Conservation (phyloP, 1,140 invertebrate species). For the Drosophila persimilis region DNA sequence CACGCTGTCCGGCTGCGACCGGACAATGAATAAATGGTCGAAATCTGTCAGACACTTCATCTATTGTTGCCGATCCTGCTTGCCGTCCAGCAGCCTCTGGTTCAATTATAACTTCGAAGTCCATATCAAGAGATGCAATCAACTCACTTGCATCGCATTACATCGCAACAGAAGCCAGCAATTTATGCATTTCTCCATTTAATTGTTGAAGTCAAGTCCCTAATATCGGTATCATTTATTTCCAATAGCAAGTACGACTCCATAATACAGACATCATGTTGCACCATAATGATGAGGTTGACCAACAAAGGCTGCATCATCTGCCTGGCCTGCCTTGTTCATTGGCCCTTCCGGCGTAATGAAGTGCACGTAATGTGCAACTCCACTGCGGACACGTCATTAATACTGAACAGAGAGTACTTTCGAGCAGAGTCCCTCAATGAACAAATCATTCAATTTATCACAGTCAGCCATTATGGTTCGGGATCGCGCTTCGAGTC, state of each 20-base stretch:
- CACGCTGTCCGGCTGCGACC: conserved; percentile 25
- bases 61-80: conserved; percentile 20
- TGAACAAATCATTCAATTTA: conserved; percentile 1
- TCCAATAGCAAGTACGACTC: conserved; percentile 4
- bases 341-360: conserved; percentile 18
- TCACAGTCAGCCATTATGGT: background rate
- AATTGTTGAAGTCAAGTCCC: conserved; percentile 21
- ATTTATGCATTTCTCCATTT: conserved; percentile 26
- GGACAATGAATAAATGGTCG: conserved; percentile 22
- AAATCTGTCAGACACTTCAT: conserved; percentile 1
- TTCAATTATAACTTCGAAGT: conserved; percentile 63
- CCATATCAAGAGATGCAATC: conserved; percentile 22
- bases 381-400: conserved; percentile 45
- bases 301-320: background rate
- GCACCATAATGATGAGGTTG: conserved; percentile 1
- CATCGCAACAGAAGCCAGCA: conserved; percentile 39
- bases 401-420: conserved; percentile 18
- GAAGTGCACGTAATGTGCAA: conserved; percentile 42
- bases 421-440: conserved; percentile 2
- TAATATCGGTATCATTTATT: conserved; percentile 26
- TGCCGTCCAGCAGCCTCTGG: conserved; percentile 22
- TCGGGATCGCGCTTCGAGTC: background rate
- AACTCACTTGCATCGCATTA: conserved; percentile 43
- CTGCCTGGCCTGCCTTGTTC: background rate
- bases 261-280: conserved; percentile 1